Percentiles rank a stretch among this genome's conserved stretches.
Conservation (phyloP, 2,797 vertebrate species). For the Lagorchestes hirsutus region DNA sequence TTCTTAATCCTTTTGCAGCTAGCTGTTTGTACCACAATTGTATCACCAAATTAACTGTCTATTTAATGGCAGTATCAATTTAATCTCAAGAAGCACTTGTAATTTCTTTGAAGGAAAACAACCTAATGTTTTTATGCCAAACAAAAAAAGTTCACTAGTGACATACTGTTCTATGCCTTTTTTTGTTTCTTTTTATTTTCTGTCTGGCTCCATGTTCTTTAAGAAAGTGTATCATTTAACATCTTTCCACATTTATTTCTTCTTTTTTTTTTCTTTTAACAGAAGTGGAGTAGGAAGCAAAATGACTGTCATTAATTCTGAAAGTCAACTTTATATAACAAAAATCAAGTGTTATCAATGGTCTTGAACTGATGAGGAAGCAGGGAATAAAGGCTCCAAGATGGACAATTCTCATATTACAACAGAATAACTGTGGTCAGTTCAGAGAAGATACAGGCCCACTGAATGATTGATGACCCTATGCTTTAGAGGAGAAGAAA, state of each 20-base stretch:
- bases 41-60: not conserved
- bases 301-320: not conserved
- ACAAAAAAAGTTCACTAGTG: not conserved
- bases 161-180: not conserved
- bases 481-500: not conserved
- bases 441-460: not conserved
- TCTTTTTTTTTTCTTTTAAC: not conserved
- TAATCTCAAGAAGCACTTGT: not conserved
- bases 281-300: not conserved
- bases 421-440: not conserved
- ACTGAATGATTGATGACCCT: not conserved
- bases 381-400: not conserved
- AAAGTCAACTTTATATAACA: not conserved
- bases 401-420: not conserved
- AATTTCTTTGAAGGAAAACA: not conserved
- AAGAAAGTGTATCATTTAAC: not conserved
- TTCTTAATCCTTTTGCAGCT: not conserved
- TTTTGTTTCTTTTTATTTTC: conserved; percentile 24
- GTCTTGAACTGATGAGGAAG: not conserved
- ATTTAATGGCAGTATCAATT: not conserved
- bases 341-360: not conserved
- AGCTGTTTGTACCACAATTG: not conserved
- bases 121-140: not conserved
- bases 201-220: not conserved
- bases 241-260: not conserved